phyloP scores from a whole-genome alignment of 2,888 invertebrate species.

The Acronicta psi region DNA sequence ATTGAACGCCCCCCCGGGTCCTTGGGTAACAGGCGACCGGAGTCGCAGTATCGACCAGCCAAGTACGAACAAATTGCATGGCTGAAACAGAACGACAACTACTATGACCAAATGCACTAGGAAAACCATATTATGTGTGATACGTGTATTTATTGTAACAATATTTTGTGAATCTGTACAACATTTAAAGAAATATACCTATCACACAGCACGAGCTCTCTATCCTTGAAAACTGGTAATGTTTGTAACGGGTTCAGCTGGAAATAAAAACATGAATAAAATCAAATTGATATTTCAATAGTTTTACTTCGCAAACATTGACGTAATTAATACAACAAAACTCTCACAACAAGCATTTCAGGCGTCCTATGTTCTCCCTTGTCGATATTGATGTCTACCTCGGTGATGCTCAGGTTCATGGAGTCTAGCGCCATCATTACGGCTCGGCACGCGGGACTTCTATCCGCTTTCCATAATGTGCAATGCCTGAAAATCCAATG shows the following conservation, averaged over 20 bases:
- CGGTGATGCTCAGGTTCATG: slow-evolving; percentile 74
- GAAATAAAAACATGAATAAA: slow-evolving; percentile 43
- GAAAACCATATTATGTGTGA: neutral
- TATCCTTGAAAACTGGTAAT: slow-evolving; percentile 90
- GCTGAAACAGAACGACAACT: slow-evolving; percentile 51
- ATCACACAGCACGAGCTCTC: slow-evolving; percentile 89
- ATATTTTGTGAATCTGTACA: neutral
- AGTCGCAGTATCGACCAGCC: slow-evolving; percentile 66
- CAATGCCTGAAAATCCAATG: slow-evolving; percentile 64
- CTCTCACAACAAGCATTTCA: slow-evolving; percentile 64
- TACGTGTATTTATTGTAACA: too few species aligned
- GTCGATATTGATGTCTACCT: slow-evolving; percentile 77
- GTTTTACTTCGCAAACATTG: too few species aligned
- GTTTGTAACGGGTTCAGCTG: slow-evolving; percentile 91
- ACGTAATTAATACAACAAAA: neutral
- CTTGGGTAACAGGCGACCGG: slow-evolving; percentile 63
- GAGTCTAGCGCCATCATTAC: slow-evolving; percentile 81
- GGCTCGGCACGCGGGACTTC: slow-evolving; percentile 77
- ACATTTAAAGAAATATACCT: slow-evolving; percentile 78
- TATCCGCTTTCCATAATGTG: slow-evolving; percentile 78
- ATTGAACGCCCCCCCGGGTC: slow-evolving; percentile 71
- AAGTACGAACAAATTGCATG: slow-evolving; percentile 75
- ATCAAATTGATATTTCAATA: neutral
- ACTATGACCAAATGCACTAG: neutral
- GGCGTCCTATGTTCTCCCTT: slow-evolving; percentile 70